Conservation (phyloP, 2,113 vertebrate species). For the Ascaphus truei region DNA sequence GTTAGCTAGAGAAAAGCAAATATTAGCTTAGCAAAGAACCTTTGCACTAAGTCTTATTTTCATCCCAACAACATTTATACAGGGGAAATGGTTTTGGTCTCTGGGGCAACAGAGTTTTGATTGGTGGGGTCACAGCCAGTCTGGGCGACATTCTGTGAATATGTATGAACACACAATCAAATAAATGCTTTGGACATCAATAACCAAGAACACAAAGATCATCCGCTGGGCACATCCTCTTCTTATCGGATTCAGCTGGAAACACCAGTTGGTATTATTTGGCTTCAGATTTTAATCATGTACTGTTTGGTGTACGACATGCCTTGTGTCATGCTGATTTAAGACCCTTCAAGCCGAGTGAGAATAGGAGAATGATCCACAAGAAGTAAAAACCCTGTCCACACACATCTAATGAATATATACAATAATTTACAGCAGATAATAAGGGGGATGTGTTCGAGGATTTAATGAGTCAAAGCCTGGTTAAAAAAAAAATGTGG, state of each 20-base stretch:
- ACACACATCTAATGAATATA: not conserved
- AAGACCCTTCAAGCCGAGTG: not conserved
- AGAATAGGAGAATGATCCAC: not conserved
- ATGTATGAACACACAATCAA: slow-evolving; percentile 10
- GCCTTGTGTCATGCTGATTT: slow-evolving; percentile 1
- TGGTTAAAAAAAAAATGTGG: no score
- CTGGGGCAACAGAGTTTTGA: slow-evolving; percentile 26
- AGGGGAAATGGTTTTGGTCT: slow-evolving; percentile 31
- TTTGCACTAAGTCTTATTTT: slow-evolving; percentile 8
- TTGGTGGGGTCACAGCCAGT: not conserved
- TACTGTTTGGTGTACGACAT: not conserved
- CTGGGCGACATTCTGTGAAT: not conserved
- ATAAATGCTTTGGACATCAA: slow-evolving; percentile 2
- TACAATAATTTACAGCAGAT: no score
- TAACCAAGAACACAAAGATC: slow-evolving; percentile 4
- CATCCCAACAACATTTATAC: slow-evolving; percentile 3
- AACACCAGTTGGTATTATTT: not conserved
- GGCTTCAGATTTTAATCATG: not conserved
- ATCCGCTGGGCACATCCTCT: not conserved
- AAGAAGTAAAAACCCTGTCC: not conserved
- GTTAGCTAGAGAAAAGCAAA: slow-evolving; percentile 52
- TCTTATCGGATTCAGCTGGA: not conserved
- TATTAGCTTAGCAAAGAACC: slow-evolving; percentile 29
- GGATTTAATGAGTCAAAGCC: no score
- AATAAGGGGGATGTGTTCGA: no score